These are phyloP conservation scores for Chloroclysta siterata DNA, from an alignment of 2,888 invertebrate species.

Conservation along the genomic window DNA sequence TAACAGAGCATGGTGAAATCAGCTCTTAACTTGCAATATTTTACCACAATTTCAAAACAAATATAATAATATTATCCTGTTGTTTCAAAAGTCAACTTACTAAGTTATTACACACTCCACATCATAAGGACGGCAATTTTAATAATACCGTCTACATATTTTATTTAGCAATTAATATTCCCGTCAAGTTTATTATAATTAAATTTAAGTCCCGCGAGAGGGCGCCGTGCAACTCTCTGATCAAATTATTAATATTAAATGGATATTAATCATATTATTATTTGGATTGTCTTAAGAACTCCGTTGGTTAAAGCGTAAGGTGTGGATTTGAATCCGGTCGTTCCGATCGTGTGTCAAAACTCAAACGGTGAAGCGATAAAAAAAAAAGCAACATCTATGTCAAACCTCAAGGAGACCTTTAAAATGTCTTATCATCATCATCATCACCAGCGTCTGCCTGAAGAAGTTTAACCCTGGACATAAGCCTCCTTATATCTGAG, in stretches of 20 bases:
- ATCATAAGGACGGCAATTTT: conserved; percentile 5
- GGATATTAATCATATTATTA: conserved; percentile 31
- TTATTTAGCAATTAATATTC: conserved; percentile 21
- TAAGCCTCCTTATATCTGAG: no score
- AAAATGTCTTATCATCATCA: no score
- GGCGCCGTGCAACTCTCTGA: conserved; percentile 24
- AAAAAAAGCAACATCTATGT: no score
- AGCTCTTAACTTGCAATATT: no score
- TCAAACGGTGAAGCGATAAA: no score
- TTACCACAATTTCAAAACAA: no score
- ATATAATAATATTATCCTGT: neutral
- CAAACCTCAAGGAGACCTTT: no score
- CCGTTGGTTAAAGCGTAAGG: neutral
- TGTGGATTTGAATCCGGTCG: neutral
- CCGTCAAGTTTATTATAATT: conserved; percentile 31
- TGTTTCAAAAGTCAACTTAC: neutral
- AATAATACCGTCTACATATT: conserved; percentile 22
- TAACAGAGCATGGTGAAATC: no score
- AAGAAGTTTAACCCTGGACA: no score
- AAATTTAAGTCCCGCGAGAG: conserved; percentile 28
- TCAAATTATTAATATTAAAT: conserved; percentile 37
- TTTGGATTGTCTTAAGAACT: conserved; percentile 22
- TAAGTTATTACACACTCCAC: neutral
- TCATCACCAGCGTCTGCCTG: no score
- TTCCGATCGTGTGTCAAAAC: no score